Percentiles rank a stretch among this genome's conserved stretches.
Evolutionary conservation across 2,113 vertebrate genomes (phyloP).

Genomic region (Nanorana parkeri): DNA sequence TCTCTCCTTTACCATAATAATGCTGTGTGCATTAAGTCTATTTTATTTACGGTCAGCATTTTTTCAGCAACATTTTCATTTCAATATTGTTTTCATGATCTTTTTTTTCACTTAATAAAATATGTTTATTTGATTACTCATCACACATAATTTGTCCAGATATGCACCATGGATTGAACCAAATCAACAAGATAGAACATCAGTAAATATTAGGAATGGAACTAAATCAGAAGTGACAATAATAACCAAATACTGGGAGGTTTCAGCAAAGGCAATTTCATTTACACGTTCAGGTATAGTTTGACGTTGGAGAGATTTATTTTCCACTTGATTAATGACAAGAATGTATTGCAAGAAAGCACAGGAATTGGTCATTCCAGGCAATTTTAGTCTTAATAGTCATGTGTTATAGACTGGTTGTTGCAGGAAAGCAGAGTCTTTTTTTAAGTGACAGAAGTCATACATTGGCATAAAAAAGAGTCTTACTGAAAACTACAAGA

Average conservation of each 20-base stretch:
- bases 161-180: no score
- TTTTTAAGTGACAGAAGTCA: background rate
- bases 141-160: no score
- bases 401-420: no score
- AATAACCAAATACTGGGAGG: constrained; percentile 17
- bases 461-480: background rate
- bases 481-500: background rate
- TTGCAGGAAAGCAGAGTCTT: background rate
- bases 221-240: constrained; percentile 13
- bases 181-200: background rate
- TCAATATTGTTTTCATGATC: no score
- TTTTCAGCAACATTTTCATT: no score
- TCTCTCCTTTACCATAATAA: no score
- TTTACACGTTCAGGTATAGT: background rate
- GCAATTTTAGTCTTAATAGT: background rate
- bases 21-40: no score
- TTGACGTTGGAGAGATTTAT: constrained; percentile 13
- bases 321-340: constrained; percentile 38
- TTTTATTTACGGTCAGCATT: no score
- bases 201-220: background rate
- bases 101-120: no score
- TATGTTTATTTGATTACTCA: no score
- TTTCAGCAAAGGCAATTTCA: constrained; percentile 21
- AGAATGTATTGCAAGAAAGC: constrained; percentile 8
- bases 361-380: constrained; percentile 16